phyloP scores from a whole-genome alignment of 2,888 invertebrate species.

The Drosophila paranaensis region DNA sequence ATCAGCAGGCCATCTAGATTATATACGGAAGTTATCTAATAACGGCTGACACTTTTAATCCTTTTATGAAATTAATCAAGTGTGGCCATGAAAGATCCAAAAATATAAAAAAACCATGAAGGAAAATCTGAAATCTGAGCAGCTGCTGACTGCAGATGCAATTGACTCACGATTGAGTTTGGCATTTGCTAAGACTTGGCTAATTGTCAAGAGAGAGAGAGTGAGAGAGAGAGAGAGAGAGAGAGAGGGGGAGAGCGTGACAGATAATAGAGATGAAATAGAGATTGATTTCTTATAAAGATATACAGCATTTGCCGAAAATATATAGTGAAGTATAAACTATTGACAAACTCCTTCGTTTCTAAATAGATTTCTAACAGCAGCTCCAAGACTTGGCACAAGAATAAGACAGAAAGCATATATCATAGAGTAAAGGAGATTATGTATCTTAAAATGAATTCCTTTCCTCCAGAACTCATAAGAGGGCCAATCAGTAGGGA shows the following conservation, averaged over 20 bases:
- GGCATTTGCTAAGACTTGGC: slow-evolving; percentile 2
- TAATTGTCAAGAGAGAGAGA: slow-evolving; percentile 11
- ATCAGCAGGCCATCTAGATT: slow-evolving; percentile 61
- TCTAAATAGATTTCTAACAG: neutral
- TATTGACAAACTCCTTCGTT: neutral
- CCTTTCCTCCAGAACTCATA: too few relatives aligned
- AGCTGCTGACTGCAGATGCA: slow-evolving; percentile 53
- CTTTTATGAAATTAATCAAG: slow-evolving; percentile 80
- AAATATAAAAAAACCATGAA: neutral
- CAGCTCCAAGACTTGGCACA: too few relatives aligned
- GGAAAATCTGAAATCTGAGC: slow-evolving; percentile 17
- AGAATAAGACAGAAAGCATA: too few relatives aligned
- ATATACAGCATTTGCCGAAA: neutral
- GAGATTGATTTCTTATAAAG: neutral
- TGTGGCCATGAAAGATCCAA: slow-evolving; percentile 66
- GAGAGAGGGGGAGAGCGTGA: neutral
- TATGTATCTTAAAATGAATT: too few relatives aligned
- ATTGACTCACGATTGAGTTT: neutral
- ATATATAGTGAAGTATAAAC: neutral
- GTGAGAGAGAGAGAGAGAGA: neutral
- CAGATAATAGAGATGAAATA: neutral
- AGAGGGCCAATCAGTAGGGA: too few relatives aligned
- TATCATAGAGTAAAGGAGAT: too few relatives aligned
- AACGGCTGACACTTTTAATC: slow-evolving; percentile 64
- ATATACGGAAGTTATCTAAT: slow-evolving; percentile 74